Conservation (phyloP, 2,888 invertebrate genomes). For the Phengaris arion region DNA sequence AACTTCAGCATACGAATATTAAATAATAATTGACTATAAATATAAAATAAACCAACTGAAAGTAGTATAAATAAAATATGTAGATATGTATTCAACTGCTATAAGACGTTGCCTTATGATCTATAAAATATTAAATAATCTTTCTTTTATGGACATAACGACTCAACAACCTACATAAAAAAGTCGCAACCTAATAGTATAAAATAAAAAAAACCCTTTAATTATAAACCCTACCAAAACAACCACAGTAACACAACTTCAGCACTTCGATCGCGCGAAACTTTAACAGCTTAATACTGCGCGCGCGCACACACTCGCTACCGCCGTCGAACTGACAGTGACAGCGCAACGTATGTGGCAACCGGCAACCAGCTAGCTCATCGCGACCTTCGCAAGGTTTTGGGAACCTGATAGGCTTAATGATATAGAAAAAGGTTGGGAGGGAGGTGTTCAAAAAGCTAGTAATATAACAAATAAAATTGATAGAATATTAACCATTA, state of each 20-base stretch:
- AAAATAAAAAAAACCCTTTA: background rate
- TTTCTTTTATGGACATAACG: background rate
- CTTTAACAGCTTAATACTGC: background rate
- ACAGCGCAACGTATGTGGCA: background rate
- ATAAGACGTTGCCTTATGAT: too few species aligned
- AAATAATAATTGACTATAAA: too few species aligned
- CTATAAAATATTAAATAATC: background rate
- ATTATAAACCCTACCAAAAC: background rate
- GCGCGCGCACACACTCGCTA: background rate
- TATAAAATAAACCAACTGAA: too few species aligned
- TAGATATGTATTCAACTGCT: too few species aligned
- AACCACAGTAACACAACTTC: background rate
- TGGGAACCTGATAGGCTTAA: background rate
- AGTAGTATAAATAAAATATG: too few species aligned
- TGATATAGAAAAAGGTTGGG: background rate
- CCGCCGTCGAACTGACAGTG: background rate
- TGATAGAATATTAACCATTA: too few species aligned
- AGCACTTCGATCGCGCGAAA: background rate
- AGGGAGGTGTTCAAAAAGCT: background rate
- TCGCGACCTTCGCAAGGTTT: conserved; percentile 9
- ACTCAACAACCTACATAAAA: background rate
- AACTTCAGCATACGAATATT: too few species aligned
- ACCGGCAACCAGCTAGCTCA: conserved; percentile 1
- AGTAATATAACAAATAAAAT: too few species aligned
- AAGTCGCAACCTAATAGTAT: background rate